These are phyloP conservation scores for Hyaena hyaena DNA, from an alignment of 2,113 vertebrate genomes.

Conservation along the genomic window DNA sequence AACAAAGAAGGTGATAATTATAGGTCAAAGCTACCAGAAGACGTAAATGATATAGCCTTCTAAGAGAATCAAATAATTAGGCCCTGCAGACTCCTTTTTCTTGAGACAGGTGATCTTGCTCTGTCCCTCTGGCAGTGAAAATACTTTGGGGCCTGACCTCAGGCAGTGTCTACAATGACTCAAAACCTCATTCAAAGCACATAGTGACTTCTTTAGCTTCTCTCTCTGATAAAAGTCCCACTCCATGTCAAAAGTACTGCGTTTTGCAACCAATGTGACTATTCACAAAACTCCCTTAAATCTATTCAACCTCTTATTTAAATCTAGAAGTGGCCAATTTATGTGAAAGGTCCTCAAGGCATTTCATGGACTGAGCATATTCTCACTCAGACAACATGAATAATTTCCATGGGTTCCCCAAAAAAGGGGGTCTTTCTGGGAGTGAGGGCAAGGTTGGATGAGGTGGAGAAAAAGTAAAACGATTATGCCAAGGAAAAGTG, in stretches of 20 bases:
- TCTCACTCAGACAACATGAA: background rate
- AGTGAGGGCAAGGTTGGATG: background rate
- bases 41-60: conserved; percentile 13
- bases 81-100: background rate
- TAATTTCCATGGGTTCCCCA: background rate
- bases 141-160: background rate
- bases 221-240: background rate
- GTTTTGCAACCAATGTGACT: background rate
- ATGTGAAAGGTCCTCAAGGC: background rate
- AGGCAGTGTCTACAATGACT: conserved; percentile 31
- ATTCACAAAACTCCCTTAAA: conserved; percentile 21
- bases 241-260: background rate
- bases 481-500: background rate
- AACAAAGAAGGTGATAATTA: conserved; percentile 70
- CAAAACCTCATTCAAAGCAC: conserved; percentile 25
- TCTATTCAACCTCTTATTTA: background rate
- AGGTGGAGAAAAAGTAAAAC: background rate
- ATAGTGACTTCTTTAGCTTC: background rate
- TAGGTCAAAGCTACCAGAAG: conserved; percentile 40
- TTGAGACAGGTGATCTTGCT: conserved; percentile 18
- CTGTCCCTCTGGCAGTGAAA: background rate
- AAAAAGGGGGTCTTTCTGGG: background rate
- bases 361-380: background rate
- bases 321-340: background rate
- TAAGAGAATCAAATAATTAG: conserved; percentile 59